Conservation (phyloP, 2,888 invertebrate genomes). For the Cerastoderma edule region DNA sequence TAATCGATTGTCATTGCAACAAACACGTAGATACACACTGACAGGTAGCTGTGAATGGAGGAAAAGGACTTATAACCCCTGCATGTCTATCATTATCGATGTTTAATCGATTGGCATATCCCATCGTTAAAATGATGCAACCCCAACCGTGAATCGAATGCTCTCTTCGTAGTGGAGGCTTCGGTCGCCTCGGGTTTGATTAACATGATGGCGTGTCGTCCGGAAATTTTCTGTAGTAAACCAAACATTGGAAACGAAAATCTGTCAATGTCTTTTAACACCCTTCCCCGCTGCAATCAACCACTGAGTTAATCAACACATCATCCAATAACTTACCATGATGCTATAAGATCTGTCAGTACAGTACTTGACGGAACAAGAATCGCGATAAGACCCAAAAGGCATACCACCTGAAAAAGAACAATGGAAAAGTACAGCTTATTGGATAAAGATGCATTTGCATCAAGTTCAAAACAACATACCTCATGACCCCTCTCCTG, state of each 20-base stretch:
- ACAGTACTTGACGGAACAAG: slow-evolving; percentile 56
- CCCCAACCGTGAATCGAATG: background rate
- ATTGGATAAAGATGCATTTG: no score
- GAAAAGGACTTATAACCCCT: background rate
- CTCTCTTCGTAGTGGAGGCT: no score
- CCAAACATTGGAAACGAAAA: no score
- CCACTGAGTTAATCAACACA: no score
- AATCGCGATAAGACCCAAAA: slow-evolving; percentile 42
- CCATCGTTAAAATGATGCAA: background rate
- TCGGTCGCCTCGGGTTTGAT: no score
- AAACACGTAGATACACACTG: slow-evolving; percentile 60
- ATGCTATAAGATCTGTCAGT: slow-evolving; percentile 51
- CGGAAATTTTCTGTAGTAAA: no score
- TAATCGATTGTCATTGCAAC: slow-evolving; percentile 54
- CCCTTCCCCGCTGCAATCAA: no score
- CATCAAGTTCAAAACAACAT: no score
- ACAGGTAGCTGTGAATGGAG: slow-evolving; percentile 59
- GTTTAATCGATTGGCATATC: background rate
- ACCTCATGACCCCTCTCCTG: no score
- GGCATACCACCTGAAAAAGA: slow-evolving; percentile 45
- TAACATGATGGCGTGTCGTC: background rate
- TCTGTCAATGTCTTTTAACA: no score
- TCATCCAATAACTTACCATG: slow-evolving; percentile 62
- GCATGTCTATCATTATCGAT: background rate
- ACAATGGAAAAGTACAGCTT: background rate